Conservation (phyloP, 2,113 vertebrate genomes). For the Dipodomys spectabilis region DNA sequence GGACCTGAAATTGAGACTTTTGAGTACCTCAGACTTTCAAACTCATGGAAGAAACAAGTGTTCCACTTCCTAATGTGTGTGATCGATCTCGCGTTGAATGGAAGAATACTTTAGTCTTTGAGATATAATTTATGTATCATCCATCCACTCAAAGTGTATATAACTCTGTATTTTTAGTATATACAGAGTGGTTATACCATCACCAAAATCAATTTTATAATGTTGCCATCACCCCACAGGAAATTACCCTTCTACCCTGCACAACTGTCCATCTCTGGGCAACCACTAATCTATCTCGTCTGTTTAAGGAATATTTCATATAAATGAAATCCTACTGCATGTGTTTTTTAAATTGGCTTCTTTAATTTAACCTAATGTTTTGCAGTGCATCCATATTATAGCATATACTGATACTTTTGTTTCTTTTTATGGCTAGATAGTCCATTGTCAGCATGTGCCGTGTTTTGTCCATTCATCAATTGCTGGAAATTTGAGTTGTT, state of each 20-base stretch:
- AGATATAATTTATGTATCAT: no score
- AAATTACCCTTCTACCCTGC: not conserved
- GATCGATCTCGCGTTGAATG: not conserved
- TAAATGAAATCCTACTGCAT: not conserved
- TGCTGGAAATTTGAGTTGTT: conserved; percentile 6
- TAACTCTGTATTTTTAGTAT: not conserved
- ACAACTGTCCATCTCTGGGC: not conserved
- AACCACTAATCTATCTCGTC: not conserved
- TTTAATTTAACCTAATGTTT: not conserved
- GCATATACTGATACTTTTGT: not conserved
- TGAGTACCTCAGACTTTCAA: not conserved
- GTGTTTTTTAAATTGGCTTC: not conserved
- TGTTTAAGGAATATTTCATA: not conserved
- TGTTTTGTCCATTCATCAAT: not conserved
- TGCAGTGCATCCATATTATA: not conserved
- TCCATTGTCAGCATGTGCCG: not conserved
- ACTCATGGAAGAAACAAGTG: not conserved
- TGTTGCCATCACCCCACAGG: not conserved
- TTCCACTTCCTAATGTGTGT: not conserved
- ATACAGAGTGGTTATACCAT: not conserved
- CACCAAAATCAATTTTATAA: not conserved
- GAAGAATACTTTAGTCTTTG: not conserved
- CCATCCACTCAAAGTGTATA: not conserved
- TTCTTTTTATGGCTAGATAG: not conserved
- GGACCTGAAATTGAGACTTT: not conserved